Evolutionary conservation across 2,113 vertebrate genomes (phyloP).

Genomic region (Pipra filicauda): DNA sequence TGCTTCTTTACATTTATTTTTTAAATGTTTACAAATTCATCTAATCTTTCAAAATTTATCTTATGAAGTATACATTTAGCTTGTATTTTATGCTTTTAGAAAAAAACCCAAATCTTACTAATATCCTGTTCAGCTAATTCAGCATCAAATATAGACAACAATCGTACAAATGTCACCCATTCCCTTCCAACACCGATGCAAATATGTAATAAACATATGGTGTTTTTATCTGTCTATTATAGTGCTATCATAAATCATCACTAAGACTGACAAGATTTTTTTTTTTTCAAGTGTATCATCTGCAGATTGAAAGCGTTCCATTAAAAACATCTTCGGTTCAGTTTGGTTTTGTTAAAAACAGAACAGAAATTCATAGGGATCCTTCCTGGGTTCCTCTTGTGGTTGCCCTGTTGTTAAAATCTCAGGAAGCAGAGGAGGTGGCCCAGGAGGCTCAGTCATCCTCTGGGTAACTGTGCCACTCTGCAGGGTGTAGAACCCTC

Average conservation of each 20-base stretch:
- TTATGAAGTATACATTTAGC: neutral
- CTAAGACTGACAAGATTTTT: neutral
- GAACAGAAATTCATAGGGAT: neutral
- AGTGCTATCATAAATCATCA: neutral
- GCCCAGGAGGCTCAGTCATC: neutral
- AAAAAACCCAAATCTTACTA: neutral
- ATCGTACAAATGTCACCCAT: neutral
- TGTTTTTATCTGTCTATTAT: neutral
- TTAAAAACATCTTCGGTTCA: neutral
- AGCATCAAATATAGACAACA: neutral
- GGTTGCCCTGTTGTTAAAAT: neutral
- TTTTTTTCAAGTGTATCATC: neutral
- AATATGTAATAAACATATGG: neutral
- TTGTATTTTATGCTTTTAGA: neutral
- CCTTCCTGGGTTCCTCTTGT: neutral
- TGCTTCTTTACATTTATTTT: neutral
- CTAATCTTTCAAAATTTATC: neutral
- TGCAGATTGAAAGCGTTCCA: neutral
- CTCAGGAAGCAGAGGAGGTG: neutral
- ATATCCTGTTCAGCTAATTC: neutral
- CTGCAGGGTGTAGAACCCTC: fast-evolving
- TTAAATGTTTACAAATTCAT: neutral
- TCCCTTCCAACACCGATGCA: neutral
- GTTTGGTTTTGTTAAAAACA: neutral
- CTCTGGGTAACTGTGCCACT: neutral